phyloP scores from a whole-genome alignment of 2,888 invertebrate species.

The Harpagoxenus sublaevis region DNA sequence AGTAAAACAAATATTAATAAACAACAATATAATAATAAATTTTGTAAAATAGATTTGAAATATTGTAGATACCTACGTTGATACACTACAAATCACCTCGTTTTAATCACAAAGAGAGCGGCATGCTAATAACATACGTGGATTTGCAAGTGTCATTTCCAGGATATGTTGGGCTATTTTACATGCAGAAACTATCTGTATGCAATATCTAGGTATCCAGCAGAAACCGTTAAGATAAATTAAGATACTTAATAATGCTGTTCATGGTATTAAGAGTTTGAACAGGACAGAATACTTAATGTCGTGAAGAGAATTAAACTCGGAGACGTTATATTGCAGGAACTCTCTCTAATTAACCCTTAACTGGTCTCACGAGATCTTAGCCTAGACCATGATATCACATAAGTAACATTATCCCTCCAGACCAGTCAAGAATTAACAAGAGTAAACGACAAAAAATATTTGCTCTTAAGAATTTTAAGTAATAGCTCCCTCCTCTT shows the following conservation, averaged over 20 bases:
- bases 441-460: background rate
- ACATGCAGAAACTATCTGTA: background rate
- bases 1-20: background rate
- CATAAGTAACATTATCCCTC: background rate
- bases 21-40: background rate
- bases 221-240: conserved; percentile 7
- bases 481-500: background rate
- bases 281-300: conserved; percentile 32
- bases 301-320: conserved; percentile 40
- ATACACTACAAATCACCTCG: background rate
- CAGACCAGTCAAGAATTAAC: background rate
- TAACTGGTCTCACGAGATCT: conserved; percentile 31
- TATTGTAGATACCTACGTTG: no score
- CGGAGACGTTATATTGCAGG: conserved; percentile 35
- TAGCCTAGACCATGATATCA: conserved; percentile 18
- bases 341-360: conserved; percentile 44
- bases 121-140: background rate
- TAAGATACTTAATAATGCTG: conserved; percentile 18
- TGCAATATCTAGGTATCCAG: conserved; percentile 6
- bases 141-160: conserved; percentile 2
- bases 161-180: background rate
- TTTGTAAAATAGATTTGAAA: background rate
- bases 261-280: conserved; percentile 28
- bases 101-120: background rate
- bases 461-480: background rate